Evolutionary conservation across 1,140 invertebrate genomes (phyloP), one percentile per base, ranked within the genome.

Genomic region (Zaprionus ornatus): DNA sequence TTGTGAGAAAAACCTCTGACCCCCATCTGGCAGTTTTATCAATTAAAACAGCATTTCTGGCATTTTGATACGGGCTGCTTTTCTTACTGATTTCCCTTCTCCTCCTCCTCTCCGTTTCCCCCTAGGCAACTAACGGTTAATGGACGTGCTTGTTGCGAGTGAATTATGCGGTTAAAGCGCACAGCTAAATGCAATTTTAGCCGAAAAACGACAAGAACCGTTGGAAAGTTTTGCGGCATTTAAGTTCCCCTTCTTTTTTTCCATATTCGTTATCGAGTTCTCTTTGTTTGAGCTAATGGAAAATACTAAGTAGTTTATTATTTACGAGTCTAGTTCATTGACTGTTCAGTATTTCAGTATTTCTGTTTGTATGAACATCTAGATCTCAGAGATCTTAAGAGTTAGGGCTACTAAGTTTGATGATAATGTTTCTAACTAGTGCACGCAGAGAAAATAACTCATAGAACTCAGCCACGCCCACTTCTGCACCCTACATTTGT

Each of bases 1-100:
- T 21, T 85, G 74, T 88, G 84, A 80, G 84, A 74, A 87, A 63
- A 75, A 78, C 85, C 80, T 81, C 70, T 87, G 84, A 87, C 82
- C 82, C 48, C 64, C 19, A 63, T 27, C 23, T 52, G 37, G 40
- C 54, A 54, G 35, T 78, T 86, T 88, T 88, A 90, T 87, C 84
- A 87, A 87, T 87, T 87, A 87, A 87, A 87, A 87, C 69, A 68
- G 40, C 72, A 67, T 69, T 60, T 74, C 35, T 57, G 63, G 57
- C 40, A 75, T 66, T 82, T 72, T 70, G 80, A 71, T 75, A 67
- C 71, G 64, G 74, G 74, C 61, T 73, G 55, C 59, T 72, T 54
- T 65, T 61, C 48, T 62, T 59, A 40, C 42, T 50, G 61, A 50
- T 50, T 29, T 52, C 12, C n/a, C 21, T 10, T 12, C 37, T 15